These are phyloP conservation scores for Miniopterus natalensis DNA, from an alignment of 2,113 vertebrate genomes.

Conservation along the genomic window DNA sequence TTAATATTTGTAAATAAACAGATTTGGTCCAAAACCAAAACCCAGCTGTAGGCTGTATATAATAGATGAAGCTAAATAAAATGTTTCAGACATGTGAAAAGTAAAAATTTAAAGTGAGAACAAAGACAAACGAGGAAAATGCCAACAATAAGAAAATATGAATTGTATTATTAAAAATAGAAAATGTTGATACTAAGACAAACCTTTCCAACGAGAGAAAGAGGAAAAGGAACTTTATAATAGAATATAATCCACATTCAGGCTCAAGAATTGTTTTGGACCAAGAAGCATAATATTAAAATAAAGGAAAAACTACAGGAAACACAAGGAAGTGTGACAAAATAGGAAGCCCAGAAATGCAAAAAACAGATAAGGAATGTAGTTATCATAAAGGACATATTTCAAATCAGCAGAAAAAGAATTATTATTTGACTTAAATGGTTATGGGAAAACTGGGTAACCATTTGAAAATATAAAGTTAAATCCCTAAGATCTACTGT, in stretches of 20 bases:
- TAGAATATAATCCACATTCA: neutral
- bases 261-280: neutral
- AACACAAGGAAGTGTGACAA: conserved; percentile 4
- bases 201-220: conserved; percentile 21
- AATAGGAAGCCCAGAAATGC: neutral
- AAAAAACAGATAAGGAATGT: neutral
- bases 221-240: neutral
- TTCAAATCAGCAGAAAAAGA: conserved; percentile 45
- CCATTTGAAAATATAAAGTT: conserved; percentile 41
- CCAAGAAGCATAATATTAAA: neutral
- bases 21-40: neutral
- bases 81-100: neutral
- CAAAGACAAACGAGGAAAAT: neutral
- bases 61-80: conserved; percentile 35
- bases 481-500: neutral
- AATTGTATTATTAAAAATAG: neutral
- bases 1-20: conserved; percentile 20
- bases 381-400: conserved; percentile 1
- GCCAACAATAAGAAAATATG: neutral
- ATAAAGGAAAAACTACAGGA: neutral
- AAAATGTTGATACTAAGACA: neutral
- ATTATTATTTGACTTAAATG: conserved; percentile 43
- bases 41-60: neutral
- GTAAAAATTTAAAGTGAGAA: neutral
- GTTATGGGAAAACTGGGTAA: neutral